These are phyloP conservation scores for Gila robusta DNA, from an alignment of 2,797 vertebrate genomes.

Conservation along the genomic window DNA sequence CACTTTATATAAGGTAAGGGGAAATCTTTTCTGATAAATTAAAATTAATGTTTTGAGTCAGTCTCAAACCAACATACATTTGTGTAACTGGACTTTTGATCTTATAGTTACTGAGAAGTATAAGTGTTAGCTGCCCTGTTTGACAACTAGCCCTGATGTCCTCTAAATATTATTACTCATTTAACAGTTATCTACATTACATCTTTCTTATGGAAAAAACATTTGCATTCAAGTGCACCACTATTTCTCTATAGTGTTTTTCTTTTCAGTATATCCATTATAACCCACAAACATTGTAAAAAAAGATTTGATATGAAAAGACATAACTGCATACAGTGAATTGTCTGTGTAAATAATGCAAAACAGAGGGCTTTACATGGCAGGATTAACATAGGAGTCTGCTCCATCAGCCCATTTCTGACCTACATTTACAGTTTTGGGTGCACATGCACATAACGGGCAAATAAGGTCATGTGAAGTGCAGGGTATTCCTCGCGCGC, in stretches of 20 bases:
- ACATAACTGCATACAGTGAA: background rate
- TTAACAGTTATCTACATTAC: background rate
- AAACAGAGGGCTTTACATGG: background rate
- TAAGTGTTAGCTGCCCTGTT: background rate
- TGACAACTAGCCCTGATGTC: background rate
- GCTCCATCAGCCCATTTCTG: background rate
- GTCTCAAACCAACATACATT: background rate
- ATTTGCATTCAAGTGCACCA: background rate
- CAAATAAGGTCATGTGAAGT: constrained; percentile 30
- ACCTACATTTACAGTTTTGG: constrained; percentile 26
- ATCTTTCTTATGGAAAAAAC: background rate
- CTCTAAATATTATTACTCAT: background rate
- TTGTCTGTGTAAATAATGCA: background rate
- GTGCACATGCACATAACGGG: background rate
- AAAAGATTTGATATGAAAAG: background rate
- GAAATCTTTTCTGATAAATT: background rate
- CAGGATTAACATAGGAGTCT: background rate
- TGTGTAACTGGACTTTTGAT: background rate
- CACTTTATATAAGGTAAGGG: background rate
- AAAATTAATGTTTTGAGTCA: background rate
- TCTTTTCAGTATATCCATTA: background rate
- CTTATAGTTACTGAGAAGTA: background rate
- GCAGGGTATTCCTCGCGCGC: background rate
- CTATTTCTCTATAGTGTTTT: background rate
- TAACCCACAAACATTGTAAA: background rate